Evolutionary conservation across 2,113 vertebrate species (phyloP).

Genomic region (Otolemur garnettii): DNA sequence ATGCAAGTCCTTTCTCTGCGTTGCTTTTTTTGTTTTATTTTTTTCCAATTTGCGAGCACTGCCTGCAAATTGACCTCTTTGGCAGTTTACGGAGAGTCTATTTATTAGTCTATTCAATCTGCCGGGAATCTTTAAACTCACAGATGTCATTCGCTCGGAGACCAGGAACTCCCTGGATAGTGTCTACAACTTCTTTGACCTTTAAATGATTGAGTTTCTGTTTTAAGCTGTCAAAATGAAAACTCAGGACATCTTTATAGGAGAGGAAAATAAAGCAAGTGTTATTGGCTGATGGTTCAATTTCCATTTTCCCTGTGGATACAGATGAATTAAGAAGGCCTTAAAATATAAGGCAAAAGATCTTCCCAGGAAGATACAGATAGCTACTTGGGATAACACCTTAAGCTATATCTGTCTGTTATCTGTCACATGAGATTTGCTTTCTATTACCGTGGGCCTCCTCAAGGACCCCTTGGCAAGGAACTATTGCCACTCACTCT

Average conservation of each 20-base stretch:
- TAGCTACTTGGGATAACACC: background rate
- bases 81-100: conserved; percentile 5
- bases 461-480: background rate
- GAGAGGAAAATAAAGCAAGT: conserved; percentile 56
- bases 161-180: conserved; percentile 55
- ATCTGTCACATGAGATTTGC: background rate
- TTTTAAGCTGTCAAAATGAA: conserved; percentile 65
- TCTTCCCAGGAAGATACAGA: background rate
- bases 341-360: conserved; percentile 44
- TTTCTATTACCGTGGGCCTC: conserved; percentile 12
- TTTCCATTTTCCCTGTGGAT: conserved; percentile 16
- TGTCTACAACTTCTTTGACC: conserved; percentile 60
- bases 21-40: background rate
- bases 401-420: background rate
- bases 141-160: conserved; percentile 55
- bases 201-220: conserved; percentile 74
- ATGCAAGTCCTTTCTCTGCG: background rate
- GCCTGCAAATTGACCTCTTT: conserved; percentile 9
- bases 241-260: conserved; percentile 54
- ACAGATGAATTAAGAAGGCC: conserved; percentile 3
- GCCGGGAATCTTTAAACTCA: background rate
- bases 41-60: background rate
- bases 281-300: conserved; percentile 19
- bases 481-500: background rate
- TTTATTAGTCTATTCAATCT: conserved; percentile 34